Conservation (phyloP, 2,113 vertebrate species). For the Lepisosteus oculatus region DNA sequence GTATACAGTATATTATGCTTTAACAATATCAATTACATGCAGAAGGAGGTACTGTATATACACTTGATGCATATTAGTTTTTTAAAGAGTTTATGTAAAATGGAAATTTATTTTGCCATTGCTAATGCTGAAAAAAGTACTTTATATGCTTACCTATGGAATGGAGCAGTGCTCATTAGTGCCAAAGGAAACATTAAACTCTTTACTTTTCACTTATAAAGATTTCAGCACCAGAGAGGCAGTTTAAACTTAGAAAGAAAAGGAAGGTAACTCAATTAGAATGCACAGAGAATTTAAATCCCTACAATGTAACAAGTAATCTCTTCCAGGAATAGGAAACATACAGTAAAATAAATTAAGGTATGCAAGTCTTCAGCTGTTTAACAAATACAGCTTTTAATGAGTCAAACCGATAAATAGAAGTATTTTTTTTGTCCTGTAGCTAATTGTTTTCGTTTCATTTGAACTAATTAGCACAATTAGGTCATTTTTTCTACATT, state of each 20-base stretch:
- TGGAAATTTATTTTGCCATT: too few species aligned
- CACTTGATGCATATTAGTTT: too few species aligned
- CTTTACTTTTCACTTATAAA: neutral
- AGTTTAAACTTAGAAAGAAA: neutral
- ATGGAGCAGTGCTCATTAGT: too few species aligned
- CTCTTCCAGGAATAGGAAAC: neutral
- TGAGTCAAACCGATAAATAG: neutral
- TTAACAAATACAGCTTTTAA: neutral
- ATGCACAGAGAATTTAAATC: neutral
- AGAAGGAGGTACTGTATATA: too few species aligned
- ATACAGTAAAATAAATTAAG: neutral
- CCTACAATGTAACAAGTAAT: neutral
- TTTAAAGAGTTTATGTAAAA: too few species aligned
- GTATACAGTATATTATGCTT: too few species aligned
- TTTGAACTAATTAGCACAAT: neutral
- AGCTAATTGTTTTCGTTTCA: neutral
- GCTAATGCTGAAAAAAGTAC: too few species aligned
- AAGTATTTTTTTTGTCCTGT: neutral
- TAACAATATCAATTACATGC: too few species aligned
- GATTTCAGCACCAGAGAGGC: neutral
- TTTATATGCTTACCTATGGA: too few species aligned
- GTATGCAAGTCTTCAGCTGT: constrained; percentile 1
- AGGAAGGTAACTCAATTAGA: neutral
- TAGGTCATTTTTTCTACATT: neutral
- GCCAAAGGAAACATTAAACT: too few species aligned